These are phyloP conservation scores for Elysia crispata DNA, from an alignment of 2,888 invertebrate species.

Conservation along the genomic window DNA sequence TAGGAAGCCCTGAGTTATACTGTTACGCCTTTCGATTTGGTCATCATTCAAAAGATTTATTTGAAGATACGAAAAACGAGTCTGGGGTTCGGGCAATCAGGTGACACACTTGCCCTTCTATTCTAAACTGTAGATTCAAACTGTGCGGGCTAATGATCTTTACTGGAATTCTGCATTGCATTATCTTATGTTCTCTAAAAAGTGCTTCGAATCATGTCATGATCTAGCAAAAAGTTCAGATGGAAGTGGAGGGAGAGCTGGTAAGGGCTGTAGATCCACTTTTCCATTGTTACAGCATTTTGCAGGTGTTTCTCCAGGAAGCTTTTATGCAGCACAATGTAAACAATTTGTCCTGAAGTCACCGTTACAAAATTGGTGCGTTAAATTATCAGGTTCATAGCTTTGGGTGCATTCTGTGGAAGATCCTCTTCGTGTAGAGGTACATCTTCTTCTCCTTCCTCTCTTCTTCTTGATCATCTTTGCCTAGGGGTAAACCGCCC, in stretches of 20 bases:
- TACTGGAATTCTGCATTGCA: background rate
- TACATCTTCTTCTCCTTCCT: too few species aligned
- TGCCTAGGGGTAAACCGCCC: too few species aligned
- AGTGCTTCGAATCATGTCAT: background rate
- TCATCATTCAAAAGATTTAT: background rate
- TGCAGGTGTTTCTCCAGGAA: too few species aligned
- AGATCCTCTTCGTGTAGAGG: too few species aligned
- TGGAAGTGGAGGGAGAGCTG: background rate
- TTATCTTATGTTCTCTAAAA: background rate
- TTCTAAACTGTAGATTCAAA: background rate
- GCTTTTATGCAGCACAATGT: too few species aligned
- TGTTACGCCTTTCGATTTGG: background rate
- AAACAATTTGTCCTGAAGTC: too few species aligned
- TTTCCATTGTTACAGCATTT: conserved; percentile 3
- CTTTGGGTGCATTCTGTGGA: too few species aligned
- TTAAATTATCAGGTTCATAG: too few species aligned
- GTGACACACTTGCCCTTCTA: background rate
- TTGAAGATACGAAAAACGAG: background rate
- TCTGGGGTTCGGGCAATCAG: background rate
- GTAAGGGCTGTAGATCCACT: background rate
- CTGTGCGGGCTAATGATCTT: background rate
- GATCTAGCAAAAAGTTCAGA: background rate
- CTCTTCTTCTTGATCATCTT: too few species aligned
- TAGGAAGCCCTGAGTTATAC: background rate
- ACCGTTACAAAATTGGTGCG: too few species aligned